Conservation (phyloP, 1,140 invertebrate species). For the Cataglyphis hispanica region DNA sequence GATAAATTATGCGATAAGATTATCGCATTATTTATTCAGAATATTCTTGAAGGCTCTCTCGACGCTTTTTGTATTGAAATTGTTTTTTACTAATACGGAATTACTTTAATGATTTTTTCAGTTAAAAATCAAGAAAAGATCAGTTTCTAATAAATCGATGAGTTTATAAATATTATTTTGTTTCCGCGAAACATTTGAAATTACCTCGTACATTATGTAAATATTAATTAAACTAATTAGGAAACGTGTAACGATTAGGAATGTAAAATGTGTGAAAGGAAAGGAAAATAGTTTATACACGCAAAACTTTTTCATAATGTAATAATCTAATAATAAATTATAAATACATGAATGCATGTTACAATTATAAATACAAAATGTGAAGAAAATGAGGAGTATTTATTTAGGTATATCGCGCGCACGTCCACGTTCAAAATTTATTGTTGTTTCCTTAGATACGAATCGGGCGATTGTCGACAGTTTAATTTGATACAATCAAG, state of each 20-base stretch:
- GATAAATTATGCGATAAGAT: neutral
- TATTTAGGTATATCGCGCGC: slow-evolving; percentile 14
- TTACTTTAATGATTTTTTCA: neutral
- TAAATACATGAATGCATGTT: slow-evolving; percentile 74
- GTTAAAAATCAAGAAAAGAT: neutral
- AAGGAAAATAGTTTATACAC: neutral
- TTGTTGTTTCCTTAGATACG: neutral
- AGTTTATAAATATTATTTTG: neutral
- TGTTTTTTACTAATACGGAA: neutral
- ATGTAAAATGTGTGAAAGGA: no score
- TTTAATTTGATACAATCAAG: neutral
- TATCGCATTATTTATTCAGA: neutral
- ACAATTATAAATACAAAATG: slow-evolving; percentile 71
- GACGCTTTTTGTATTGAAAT: neutral
- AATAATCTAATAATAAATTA: slow-evolving; percentile 77
- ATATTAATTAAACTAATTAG: neutral
- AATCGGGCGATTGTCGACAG: neutral
- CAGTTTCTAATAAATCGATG: neutral
- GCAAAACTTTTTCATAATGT: slow-evolving; percentile 27
- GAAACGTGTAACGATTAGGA: neutral
- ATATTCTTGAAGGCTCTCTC: neutral
- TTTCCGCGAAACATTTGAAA: neutral
- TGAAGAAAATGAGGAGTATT: slow-evolving; percentile 62
- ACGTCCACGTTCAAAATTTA: slow-evolving; percentile 32
- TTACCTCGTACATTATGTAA: neutral